Percentiles rank a stretch among this genome's conserved stretches.
Conservation (phyloP, 2,797 vertebrate species). For the Emys orbicularis region DNA sequence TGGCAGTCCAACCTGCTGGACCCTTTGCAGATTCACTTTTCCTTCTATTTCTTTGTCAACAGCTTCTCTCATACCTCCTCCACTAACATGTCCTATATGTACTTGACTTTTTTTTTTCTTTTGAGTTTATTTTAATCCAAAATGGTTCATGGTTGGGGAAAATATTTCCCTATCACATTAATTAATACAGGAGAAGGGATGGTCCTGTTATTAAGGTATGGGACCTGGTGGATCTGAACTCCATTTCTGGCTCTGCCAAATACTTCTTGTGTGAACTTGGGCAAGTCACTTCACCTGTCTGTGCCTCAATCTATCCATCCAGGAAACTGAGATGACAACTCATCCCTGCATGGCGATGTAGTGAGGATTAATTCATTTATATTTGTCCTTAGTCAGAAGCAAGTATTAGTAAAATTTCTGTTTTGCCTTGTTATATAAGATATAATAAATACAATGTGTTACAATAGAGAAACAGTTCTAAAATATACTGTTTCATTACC, state of each 20-base stretch:
- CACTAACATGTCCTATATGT: background rate
- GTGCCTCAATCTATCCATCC: background rate
- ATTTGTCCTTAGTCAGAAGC: background rate
- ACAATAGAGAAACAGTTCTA: background rate
- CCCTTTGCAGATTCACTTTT: background rate
- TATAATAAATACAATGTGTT: background rate
- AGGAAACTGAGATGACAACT: background rate
- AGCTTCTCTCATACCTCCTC: fast-evolving
- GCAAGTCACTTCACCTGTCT: background rate
- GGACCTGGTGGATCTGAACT: background rate
- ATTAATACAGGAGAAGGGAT: background rate
- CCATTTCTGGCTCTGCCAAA: background rate
- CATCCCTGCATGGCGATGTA: background rate
- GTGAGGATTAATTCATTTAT: background rate
- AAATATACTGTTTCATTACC: background rate
- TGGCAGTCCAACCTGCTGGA: background rate
- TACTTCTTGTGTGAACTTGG: background rate
- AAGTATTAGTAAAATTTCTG: background rate
- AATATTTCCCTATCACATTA: background rate
- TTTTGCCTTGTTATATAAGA: background rate
- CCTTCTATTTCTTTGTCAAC: background rate
- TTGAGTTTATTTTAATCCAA: background rate
- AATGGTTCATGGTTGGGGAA: background rate
- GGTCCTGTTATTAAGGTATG: background rate
- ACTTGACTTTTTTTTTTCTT: background rate